These are phyloP conservation scores for Todus mexicanus DNA, from an alignment of 2,797 vertebrate genomes.

Conservation along the genomic window DNA sequence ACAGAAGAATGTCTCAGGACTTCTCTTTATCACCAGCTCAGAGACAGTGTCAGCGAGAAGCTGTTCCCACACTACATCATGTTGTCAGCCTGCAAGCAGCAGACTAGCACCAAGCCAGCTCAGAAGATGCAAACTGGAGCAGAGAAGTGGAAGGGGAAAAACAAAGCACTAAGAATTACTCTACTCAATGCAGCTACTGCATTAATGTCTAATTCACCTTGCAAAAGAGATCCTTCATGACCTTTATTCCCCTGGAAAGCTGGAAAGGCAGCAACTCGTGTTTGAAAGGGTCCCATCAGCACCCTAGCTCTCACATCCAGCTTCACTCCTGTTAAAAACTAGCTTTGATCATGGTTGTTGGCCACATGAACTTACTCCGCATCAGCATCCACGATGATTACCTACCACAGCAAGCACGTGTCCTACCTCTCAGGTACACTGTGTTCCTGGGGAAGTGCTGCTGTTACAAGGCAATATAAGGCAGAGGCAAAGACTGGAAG, in stretches of 20 bases:
- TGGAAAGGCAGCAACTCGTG: neutral
- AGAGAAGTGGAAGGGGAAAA: neutral
- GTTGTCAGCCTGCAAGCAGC: neutral
- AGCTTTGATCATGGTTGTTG: neutral
- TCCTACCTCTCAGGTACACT: neutral
- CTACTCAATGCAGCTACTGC: neutral
- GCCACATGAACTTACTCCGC: neutral
- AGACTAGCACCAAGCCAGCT: neutral
- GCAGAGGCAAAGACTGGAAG: neutral
- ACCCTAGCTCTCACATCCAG: neutral
- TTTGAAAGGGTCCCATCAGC: neutral
- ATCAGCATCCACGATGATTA: neutral
- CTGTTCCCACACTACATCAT: slow-evolving; percentile 11
- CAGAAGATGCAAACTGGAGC: neutral
- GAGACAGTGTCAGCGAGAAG: neutral
- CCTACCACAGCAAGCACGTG: neutral
- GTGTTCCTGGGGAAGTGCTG: neutral
- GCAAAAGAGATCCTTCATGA: neutral
- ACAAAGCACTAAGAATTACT: neutral
- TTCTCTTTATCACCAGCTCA: slow-evolving; percentile 8
- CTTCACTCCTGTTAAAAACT: neutral
- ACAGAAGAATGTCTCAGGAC: neutral
- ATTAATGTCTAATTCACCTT: neutral
- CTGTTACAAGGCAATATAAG: neutral
- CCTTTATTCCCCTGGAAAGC: neutral